Evolutionary conservation across 2,113 vertebrate genomes (phyloP).

Genomic region (Etia nguti): DNA sequence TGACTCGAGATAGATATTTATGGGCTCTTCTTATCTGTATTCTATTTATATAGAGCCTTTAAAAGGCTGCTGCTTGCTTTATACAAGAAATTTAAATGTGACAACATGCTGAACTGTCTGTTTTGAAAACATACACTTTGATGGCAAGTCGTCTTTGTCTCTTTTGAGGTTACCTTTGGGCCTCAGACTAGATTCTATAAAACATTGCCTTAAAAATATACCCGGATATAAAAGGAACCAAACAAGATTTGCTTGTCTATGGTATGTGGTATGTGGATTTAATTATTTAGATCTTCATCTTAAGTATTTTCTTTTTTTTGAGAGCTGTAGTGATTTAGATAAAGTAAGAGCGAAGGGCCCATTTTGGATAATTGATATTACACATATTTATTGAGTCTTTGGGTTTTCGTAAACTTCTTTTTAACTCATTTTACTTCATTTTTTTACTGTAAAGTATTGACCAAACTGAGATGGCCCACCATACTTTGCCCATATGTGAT

Average conservation of each 20-base stretch:
- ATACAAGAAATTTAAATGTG: not conserved
- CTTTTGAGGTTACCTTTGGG: conserved; percentile 6
- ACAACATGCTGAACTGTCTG: conserved; percentile 3
- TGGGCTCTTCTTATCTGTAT: not conserved
- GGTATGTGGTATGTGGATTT: conserved; percentile 6
- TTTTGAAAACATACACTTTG: conserved; percentile 1
- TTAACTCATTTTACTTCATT: not conserved
- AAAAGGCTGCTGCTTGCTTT: not conserved
- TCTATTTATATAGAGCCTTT: not conserved
- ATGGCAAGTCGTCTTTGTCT: conserved; percentile 1
- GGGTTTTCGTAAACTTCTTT: not conserved
- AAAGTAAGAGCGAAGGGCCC: not conserved
- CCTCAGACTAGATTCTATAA: conserved; percentile 28
- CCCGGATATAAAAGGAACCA: not conserved
- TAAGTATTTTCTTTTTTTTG: not conserved
- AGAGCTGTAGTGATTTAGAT: not conserved
- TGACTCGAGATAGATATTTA: not conserved
- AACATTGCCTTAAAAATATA: conserved; percentile 19
- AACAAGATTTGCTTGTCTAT: conserved; percentile 1
- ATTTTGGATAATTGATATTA: not conserved
- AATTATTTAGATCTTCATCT: not conserved
- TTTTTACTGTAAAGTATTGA: not conserved
- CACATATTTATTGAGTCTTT: not conserved
- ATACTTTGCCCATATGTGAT: not conserved
- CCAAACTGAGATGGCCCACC: not conserved